phyloP scores from a whole-genome alignment of 2,113 vertebrate species.

The Datnioides undecimradiatus region DNA sequence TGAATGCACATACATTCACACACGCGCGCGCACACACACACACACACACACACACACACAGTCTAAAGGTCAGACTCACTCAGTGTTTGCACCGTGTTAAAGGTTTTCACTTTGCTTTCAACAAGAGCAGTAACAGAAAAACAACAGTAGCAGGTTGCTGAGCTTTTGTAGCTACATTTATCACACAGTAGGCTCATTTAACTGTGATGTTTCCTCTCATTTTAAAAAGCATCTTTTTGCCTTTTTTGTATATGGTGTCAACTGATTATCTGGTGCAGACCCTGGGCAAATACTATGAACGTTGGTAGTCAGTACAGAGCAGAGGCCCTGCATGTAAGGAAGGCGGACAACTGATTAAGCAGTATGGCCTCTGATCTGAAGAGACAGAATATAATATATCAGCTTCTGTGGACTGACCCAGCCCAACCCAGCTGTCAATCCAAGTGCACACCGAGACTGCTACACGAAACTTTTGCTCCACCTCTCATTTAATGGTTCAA shows the following conservation, averaged over 20 bases:
- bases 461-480: constrained; percentile 16
- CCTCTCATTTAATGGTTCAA: constrained; percentile 6
- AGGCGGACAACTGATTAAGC: constrained; percentile 31
- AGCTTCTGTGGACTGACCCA: constrained; percentile 37
- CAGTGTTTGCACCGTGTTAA: constrained; percentile 59
- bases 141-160: constrained; percentile 43
- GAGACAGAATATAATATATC: constrained; percentile 51
- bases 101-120: constrained; percentile 55
- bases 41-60: constrained; percentile 11
- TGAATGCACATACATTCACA: constrained; percentile 8
- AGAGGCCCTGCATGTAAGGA: constrained; percentile 7
- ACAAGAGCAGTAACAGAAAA: constrained; percentile 44
- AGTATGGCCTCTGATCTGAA: constrained; percentile 48
- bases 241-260: constrained; percentile 2
- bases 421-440: constrained; percentile 37
- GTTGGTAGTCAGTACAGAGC: constrained; percentile 25
- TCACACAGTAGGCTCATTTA: constrained; percentile 12
- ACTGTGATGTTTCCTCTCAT: constrained; percentile 19
- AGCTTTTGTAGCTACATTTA: constrained; percentile 36
- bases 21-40: constrained; percentile 16
- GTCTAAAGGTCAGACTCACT: constrained; percentile 57
- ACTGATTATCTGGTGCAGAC: constrained; percentile 28
- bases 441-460: constrained; percentile 31
- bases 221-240: constrained; percentile 21
- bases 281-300: neutral